phyloP scores from a whole-genome alignment of 2,888 invertebrate species.

The Sinopyrophorus schimmeli region DNA sequence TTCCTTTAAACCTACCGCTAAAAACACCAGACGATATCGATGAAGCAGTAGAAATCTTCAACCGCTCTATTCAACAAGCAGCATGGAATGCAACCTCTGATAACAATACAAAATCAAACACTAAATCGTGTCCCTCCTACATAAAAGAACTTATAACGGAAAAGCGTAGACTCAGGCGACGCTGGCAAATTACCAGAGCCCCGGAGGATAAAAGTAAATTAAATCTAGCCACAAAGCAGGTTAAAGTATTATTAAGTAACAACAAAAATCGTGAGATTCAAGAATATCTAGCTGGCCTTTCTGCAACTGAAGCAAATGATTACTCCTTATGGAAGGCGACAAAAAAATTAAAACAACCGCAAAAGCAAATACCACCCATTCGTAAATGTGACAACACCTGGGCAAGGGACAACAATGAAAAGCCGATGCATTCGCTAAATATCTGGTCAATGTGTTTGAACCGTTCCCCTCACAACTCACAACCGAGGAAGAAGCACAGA shows the following conservation, averaged over 20 bases:
- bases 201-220: slow-evolving; percentile 1
- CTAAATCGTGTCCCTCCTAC: background rate
- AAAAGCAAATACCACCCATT: slow-evolving; percentile 5
- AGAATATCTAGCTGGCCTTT: slow-evolving; percentile 7
- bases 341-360: slow-evolving; percentile 3
- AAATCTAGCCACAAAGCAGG: background rate
- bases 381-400: slow-evolving; percentile 1
- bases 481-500: slow-evolving; percentile 5
- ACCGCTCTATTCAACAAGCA: slow-evolving; percentile 5
- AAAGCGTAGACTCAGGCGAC: slow-evolving; percentile 1
- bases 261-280: slow-evolving; percentile 1
- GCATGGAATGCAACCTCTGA: slow-evolving; percentile 6
- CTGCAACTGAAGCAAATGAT: slow-evolving; percentile 2
- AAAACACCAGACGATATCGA: slow-evolving; percentile 4
- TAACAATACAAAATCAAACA: slow-evolving; percentile 1
- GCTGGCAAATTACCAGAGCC: slow-evolving; percentile 4
- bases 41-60: slow-evolving; percentile 1
- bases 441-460: slow-evolving; percentile 8
- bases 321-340: slow-evolving; percentile 6
- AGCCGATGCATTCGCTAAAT: background rate
- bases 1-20: slow-evolving; percentile 2
- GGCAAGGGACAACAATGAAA: slow-evolving; percentile 8
- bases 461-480: slow-evolving; percentile 6
- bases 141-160: slow-evolving; percentile 1
- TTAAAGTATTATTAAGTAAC: background rate